Conservation (phyloP, 1,140 invertebrate genomes). For the Holcopasites calliopsidis region DNA sequence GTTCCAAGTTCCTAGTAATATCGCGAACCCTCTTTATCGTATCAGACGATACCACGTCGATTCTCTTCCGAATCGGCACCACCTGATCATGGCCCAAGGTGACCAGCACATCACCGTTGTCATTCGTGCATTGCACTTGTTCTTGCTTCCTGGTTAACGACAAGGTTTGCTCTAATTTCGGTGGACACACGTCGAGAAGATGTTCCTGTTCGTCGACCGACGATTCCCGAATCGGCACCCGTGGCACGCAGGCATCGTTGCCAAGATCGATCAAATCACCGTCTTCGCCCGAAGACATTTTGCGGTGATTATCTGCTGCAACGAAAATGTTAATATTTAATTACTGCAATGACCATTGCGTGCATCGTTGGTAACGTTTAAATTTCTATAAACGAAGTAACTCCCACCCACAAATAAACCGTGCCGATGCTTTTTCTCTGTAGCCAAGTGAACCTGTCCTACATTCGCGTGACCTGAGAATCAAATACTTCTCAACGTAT, state of each 20-base stretch:
- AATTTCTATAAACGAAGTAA: conserved; percentile 9
- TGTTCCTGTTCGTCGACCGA: conserved; percentile 75
- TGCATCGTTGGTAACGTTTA: not conserved
- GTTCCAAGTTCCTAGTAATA: conserved; percentile 76
- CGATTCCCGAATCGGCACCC: conserved; percentile 46
- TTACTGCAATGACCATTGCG: not conserved
- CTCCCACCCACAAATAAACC: conserved; percentile 18
- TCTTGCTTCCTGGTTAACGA: conserved; percentile 68
- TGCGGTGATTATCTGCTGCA: conserved; percentile 33
- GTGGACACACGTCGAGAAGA: conserved; percentile 75
- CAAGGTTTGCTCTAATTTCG: conserved; percentile 74
- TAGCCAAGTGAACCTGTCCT: conserved; percentile 32
- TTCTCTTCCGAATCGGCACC: conserved; percentile 72
- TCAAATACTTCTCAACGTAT: conserved; percentile 8
- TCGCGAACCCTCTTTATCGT: conserved; percentile 76
- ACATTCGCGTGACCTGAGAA: conserved; percentile 29
- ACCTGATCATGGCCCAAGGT: conserved; percentile 76
- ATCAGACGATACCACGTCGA: conserved; percentile 77
- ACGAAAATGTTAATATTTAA: too few species aligned
- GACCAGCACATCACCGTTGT: conserved; percentile 69
- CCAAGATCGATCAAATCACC: conserved; percentile 76
- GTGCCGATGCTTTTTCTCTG: conserved; percentile 15
- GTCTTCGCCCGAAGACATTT: conserved; percentile 72
- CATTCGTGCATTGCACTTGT: conserved; percentile 39
- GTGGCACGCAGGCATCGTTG: conserved; percentile 64